These are phyloP conservation scores for Tachystola acroxantha DNA, from an alignment of 2,888 invertebrate species.

Conservation along the genomic window DNA sequence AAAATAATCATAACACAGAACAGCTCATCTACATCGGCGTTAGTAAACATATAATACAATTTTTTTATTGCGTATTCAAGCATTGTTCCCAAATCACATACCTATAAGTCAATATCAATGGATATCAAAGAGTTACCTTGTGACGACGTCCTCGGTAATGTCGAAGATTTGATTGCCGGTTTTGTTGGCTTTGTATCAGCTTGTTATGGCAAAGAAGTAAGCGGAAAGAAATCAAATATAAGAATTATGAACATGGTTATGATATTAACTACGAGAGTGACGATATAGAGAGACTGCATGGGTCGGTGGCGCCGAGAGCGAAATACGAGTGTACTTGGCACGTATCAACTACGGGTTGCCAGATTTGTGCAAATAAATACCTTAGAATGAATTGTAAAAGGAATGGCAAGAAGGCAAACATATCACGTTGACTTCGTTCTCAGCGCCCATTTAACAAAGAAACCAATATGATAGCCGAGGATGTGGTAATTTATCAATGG, in stretches of 20 bases:
- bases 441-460: conserved; percentile 7
- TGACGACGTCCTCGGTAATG: conserved; percentile 94
- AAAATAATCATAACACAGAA: too few species aligned
- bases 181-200: conserved; percentile 97
- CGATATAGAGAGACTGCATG: conserved; percentile 25
- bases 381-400: too few species aligned
- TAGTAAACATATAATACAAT: background rate
- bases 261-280: conserved; percentile 61
- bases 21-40: background rate
- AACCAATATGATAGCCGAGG: conserved; percentile 17
- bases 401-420: background rate
- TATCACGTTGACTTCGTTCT: background rate
- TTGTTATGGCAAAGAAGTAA: conserved; percentile 80
- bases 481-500: conserved; percentile 20
- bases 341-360: too few species aligned
- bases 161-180: conserved; percentile 97
- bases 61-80: background rate
- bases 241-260: conserved; percentile 64
- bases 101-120: background rate
- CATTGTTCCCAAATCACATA: background rate
- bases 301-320: conserved; percentile 20
- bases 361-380: too few species aligned
- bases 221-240: conserved; percentile 76
- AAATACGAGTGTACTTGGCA: too few species aligned
- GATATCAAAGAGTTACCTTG: conserved; percentile 86